phyloP scores from a whole-genome alignment of 2,113 vertebrate species.

The Panthera tigris region DNA sequence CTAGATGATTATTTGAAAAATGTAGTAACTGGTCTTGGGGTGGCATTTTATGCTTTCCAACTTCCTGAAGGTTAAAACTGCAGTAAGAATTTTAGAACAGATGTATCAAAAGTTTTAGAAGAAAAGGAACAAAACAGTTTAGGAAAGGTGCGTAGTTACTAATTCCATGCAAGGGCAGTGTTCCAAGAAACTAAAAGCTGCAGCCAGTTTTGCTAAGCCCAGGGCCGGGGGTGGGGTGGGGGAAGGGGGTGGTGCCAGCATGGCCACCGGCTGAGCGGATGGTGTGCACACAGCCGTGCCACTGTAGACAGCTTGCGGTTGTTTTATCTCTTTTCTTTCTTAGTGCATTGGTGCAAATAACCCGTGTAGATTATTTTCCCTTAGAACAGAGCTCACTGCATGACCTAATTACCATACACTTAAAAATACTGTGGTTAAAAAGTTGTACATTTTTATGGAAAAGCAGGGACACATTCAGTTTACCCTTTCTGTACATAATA shows the following conservation, averaged over 20 bases:
- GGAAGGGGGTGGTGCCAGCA: no score
- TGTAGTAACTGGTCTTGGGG: neutral
- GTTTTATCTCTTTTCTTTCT: neutral
- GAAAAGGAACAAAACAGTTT: neutral
- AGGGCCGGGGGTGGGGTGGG: no score
- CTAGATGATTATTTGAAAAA: neutral
- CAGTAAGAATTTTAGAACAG: neutral
- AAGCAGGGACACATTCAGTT: neutral
- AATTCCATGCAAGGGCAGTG: neutral
- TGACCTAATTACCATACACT: neutral
- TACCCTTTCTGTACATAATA: neutral
- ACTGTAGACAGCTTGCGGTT: neutral
- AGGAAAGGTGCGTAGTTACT: neutral
- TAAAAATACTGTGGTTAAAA: neutral
- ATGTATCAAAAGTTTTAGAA: neutral
- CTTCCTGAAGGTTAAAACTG: neutral
- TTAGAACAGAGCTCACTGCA: neutral
- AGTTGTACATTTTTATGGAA: neutral
- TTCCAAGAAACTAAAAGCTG: neutral
- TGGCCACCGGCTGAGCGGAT: rapidly evolving
- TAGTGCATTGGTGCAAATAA: constrained; percentile 6
- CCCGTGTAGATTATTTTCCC: neutral
- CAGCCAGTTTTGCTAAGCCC: no score
- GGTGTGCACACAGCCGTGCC: rapidly evolving
- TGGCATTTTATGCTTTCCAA: neutral